Conservation (phyloP, 2,888 invertebrate genomes). For the Apamea monoglypha region DNA sequence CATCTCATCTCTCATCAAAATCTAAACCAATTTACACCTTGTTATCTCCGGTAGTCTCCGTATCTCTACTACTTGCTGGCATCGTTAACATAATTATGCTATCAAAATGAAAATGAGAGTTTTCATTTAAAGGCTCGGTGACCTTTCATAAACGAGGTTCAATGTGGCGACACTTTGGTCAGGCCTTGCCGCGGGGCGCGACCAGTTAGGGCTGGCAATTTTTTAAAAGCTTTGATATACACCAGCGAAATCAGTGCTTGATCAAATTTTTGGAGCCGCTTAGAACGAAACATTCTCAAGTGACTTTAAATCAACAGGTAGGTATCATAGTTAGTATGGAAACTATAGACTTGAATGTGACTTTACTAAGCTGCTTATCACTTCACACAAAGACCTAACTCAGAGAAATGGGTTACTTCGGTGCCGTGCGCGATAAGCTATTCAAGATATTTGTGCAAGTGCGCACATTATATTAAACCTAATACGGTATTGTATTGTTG, state of each 20-base stretch:
- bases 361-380: conserved; percentile 56
- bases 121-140: conserved; percentile 69
- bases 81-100: conserved; percentile 67
- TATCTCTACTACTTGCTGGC: conserved; percentile 59
- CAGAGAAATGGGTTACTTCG: conserved; percentile 56
- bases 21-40: conserved; percentile 49
- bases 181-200: conserved; percentile 73
- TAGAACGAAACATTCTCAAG: not conserved
- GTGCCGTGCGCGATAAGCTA: conserved; percentile 49
- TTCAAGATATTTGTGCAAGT: conserved; percentile 37
- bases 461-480: conserved; percentile 14
- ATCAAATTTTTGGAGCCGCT: not conserved
- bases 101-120: conserved; percentile 73
- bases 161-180: conserved; percentile 72
- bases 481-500: conserved; percentile 10
- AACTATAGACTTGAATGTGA: conserved; percentile 20
- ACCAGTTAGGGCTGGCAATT: conserved; percentile 53
- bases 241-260: not conserved
- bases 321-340: not conserved
- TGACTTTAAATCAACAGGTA: not conserved
- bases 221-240: conserved; percentile 26
- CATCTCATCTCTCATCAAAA: conserved; percentile 33
- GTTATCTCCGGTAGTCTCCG: conserved; percentile 43
- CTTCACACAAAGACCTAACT: conserved; percentile 48
- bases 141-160: conserved; percentile 75